phyloP scores from a whole-genome alignment of 2,797 vertebrate genomes.

The Acipenser ruthenus region DNA sequence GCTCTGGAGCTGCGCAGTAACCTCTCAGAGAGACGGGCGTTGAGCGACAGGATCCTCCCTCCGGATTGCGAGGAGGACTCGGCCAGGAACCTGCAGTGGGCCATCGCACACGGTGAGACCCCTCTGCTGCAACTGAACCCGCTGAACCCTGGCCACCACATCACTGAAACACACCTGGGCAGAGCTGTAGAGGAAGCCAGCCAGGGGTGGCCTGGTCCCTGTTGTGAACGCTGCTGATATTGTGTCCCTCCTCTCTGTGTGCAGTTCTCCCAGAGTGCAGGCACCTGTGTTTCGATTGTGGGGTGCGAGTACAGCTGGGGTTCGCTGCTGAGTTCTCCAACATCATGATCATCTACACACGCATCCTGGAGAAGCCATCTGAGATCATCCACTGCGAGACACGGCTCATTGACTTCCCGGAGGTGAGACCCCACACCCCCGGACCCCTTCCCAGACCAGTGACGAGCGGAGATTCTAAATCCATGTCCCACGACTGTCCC shows the following conservation, averaged over 20 bases:
- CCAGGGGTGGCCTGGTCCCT: not conserved
- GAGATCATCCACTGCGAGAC: conserved; percentile 60
- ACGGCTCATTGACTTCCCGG: conserved; percentile 64
- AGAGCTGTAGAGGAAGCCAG: not conserved
- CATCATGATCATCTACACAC: conserved; percentile 78
- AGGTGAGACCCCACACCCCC: conserved; percentile 43
- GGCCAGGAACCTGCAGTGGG: conserved; percentile 75
- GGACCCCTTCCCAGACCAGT: too few species aligned
- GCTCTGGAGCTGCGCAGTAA: conserved; percentile 81
- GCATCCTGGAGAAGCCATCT: conserved; percentile 54
- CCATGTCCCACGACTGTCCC: too few species aligned
- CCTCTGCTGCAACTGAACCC: not conserved
- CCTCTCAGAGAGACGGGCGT: conserved; percentile 69
- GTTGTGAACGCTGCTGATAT: not conserved
- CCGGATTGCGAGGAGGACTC: conserved; percentile 45
- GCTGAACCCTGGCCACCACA: not conserved
- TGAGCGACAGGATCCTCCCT: conserved; percentile 58
- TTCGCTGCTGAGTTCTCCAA: conserved; percentile 84
- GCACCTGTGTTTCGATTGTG: conserved; percentile 63
- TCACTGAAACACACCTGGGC: not conserved
- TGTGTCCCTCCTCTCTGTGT: not conserved
- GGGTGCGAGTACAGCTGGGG: conserved; percentile 68
- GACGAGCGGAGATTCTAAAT: too few species aligned
- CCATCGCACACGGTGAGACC: conserved; percentile 66
- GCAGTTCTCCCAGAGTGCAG: conserved; percentile 64